phyloP scores from a whole-genome alignment of 2,797 vertebrate species.

The Helostoma temminkii region DNA sequence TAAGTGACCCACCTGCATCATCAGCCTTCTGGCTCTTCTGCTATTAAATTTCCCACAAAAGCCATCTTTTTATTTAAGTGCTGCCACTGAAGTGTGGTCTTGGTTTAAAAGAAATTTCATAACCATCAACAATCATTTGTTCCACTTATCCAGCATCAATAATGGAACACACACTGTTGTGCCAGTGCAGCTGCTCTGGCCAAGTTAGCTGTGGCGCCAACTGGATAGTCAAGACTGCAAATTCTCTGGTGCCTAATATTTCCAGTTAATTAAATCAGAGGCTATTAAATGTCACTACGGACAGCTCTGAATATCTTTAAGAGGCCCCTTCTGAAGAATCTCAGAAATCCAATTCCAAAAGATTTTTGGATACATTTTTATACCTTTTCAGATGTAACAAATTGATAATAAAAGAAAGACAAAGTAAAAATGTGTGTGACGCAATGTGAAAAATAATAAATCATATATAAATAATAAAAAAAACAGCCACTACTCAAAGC shows the following conservation, averaged over 20 bases:
- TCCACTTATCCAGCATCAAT: constrained; percentile 8
- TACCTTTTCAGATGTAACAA: too few species aligned
- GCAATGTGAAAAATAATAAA: too few species aligned
- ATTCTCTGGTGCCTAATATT: constrained; percentile 4
- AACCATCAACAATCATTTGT: constrained; percentile 3
- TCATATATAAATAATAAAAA: too few species aligned
- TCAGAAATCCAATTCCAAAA: neutral
- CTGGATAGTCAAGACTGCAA: constrained; percentile 6
- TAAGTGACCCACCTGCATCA: neutral
- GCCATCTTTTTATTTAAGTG: constrained; percentile 11
- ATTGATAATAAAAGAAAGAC: too few species aligned
- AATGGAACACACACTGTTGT: neutral
- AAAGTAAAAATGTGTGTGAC: too few species aligned
- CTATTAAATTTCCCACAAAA: neutral
- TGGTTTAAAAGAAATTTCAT: constrained; percentile 5
- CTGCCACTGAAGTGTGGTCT: constrained; percentile 11
- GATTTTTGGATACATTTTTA: too few species aligned
- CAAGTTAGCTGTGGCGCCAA: neutral
- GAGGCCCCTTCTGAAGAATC: too few species aligned
- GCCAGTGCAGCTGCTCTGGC: neutral
- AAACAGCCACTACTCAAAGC: too few species aligned
- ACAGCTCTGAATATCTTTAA: neutral
- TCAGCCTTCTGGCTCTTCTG: neutral
- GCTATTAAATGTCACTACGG: neutral
- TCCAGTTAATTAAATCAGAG: constrained; percentile 3